A percentile compares a stretch with the other conserved stretches of the same genome.
Conservation (phyloP, 1,140 invertebrate genomes). For the Heliconius hermathena region DNA sequence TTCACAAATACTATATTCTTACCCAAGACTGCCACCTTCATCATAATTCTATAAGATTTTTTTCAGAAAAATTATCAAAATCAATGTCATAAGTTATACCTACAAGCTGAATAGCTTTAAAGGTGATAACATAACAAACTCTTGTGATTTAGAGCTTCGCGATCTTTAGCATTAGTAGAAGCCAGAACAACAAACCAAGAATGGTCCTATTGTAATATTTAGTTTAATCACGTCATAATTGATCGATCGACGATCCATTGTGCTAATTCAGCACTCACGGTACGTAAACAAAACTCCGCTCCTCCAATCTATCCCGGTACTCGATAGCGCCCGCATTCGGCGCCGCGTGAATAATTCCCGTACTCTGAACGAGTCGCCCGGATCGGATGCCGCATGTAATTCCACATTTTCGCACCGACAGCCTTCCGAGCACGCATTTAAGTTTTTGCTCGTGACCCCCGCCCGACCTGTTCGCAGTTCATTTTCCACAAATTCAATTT, state of each 20-base stretch:
- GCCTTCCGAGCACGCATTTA: conserved; percentile 64
- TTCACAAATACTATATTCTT: too few species aligned
- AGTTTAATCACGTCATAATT: conserved; percentile 16
- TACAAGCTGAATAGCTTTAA: too few species aligned
- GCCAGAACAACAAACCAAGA: background rate
- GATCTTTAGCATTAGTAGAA: too few species aligned
- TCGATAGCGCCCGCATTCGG: conserved; percentile 50
- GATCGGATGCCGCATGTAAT: conserved; percentile 69
- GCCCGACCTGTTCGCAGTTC: conserved; percentile 62
- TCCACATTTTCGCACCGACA: conserved; percentile 67
- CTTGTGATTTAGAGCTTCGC: background rate
- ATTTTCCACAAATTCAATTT: conserved; percentile 72
- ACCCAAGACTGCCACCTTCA: too few species aligned
- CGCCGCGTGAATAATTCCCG: conserved; percentile 68
- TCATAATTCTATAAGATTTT: too few species aligned
- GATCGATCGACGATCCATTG: conserved; percentile 18
- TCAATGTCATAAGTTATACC: too few species aligned
- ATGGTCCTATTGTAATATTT: background rate
- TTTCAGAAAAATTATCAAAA: too few species aligned
- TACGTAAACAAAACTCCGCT: conserved; percentile 57
- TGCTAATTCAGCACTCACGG: conserved; percentile 32
- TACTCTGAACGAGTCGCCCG: conserved; percentile 56
- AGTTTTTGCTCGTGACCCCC: conserved; percentile 62
- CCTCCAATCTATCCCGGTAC: conserved; percentile 46
- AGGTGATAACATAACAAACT: too few species aligned